A percentile compares a stretch with the other conserved stretches of the same genome.
Evolutionary conservation across 2,797 vertebrate species (phyloP).

Genomic region (Picus viridis): DNA sequence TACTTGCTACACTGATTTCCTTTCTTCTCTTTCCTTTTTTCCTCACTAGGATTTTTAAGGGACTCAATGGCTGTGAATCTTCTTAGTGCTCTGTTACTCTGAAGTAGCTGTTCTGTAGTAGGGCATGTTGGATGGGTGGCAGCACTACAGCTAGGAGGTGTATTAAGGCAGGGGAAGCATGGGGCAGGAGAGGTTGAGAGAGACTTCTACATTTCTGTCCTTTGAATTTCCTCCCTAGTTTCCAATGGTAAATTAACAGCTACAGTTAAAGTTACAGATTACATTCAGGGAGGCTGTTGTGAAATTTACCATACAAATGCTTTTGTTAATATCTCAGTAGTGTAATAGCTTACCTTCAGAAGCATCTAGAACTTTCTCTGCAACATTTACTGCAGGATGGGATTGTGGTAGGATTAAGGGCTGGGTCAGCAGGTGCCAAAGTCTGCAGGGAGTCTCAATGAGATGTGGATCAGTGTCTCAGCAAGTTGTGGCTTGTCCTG

Average conservation of each 20-base stretch:
- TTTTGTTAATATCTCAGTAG: background rate
- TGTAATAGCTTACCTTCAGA: background rate
- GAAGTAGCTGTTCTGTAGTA: background rate
- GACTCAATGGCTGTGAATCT: background rate
- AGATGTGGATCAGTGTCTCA: background rate
- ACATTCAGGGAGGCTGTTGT: background rate
- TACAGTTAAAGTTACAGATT: background rate
- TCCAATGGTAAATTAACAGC: background rate
- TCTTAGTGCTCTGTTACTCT: background rate
- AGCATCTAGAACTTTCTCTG: background rate
- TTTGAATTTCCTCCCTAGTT: background rate
- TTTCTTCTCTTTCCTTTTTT: background rate
- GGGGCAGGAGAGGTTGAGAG: background rate
- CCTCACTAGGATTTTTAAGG: background rate
- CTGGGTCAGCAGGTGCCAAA: background rate
- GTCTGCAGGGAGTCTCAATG: background rate
- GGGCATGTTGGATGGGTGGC: background rate
- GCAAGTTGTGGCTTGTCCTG: background rate
- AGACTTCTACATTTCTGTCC: background rate
- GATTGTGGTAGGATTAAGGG: slow-evolving; percentile 25
- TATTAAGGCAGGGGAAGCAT: background rate
- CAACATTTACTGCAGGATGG: background rate
- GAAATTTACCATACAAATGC: background rate
- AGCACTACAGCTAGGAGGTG: background rate
- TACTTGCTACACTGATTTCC: background rate